Percentiles rank a stretch among this genome's conserved stretches.
These are phyloP conservation scores for Amblyopsis rosae DNA, from an alignment of 2,113 vertebrate species.

Conservation along the genomic window DNA sequence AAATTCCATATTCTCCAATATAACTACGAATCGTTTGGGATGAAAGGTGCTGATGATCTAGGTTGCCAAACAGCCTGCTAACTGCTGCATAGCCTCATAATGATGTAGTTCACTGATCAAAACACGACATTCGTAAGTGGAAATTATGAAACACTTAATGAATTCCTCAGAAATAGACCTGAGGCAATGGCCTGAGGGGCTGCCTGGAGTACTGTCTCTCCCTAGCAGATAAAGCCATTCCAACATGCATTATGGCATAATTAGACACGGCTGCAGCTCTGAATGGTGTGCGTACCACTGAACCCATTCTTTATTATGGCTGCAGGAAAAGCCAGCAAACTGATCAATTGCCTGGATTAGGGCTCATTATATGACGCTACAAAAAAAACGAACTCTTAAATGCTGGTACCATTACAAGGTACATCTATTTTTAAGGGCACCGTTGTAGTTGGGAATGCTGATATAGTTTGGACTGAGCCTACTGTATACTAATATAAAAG, in stretches of 20 bases:
- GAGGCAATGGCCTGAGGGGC: constrained; percentile 66
- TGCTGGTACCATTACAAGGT: constrained; percentile 52
- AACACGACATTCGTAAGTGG: constrained; percentile 51
- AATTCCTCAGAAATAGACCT: constrained; percentile 56
- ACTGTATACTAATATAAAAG: constrained; percentile 27
- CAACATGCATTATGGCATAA: constrained; percentile 58
- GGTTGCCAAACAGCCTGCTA: constrained; percentile 27
- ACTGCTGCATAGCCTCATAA: constrained; percentile 45
- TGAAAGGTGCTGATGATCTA: constrained; percentile 40
- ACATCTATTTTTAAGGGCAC: constrained; percentile 59
- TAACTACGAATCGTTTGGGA: constrained; percentile 29
- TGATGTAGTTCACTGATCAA: constrained; percentile 59
- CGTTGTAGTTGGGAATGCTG: constrained; percentile 28
- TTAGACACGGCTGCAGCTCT: constrained; percentile 64
- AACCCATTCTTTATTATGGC: constrained; percentile 44
- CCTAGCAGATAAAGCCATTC: constrained; percentile 62
- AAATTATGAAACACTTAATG: constrained; percentile 67
- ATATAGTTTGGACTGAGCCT: constrained; percentile 44
- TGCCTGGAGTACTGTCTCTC: constrained; percentile 49
- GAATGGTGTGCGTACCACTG: constrained; percentile 50
- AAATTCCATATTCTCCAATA: constrained; percentile 21
- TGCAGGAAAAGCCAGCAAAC: constrained; percentile 43
- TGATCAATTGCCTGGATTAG: constrained; percentile 43
- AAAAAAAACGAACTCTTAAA: constrained; percentile 47
- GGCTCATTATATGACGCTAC: constrained; percentile 53